phyloP scores from a whole-genome alignment of 2,797 vertebrate genomes.

The Sciaenops ocellatus region DNA sequence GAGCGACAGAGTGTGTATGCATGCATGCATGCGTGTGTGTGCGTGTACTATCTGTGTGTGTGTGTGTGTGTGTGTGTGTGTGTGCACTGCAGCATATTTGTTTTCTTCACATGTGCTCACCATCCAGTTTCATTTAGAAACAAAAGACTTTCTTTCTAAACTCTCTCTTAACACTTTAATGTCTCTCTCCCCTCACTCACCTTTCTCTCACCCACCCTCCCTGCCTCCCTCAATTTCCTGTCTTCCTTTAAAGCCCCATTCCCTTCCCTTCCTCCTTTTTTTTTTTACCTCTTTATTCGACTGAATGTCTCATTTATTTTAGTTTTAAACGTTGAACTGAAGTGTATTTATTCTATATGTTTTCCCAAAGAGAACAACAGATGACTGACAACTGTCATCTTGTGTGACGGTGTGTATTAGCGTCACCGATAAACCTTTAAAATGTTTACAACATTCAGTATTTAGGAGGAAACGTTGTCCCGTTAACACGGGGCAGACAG shows the following conservation, averaged over 20 bases:
- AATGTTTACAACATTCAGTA: neutral
- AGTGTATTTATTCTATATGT: neutral
- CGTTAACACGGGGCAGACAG: too few species aligned
- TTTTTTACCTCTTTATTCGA: neutral
- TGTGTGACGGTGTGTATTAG: neutral
- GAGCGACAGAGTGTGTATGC: constrained; percentile 38
- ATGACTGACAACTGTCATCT: constrained; percentile 11
- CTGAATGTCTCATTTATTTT: neutral
- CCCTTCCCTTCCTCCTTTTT: too few species aligned
- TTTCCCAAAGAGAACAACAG: neutral
- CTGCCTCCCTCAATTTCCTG: neutral
- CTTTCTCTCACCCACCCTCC: neutral
- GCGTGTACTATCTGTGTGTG: constrained; percentile 1
- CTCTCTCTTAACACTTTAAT: neutral
- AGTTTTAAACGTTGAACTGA: neutral
- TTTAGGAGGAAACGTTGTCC: neutral
- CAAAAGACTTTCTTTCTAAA: neutral
- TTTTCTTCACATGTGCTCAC: constrained; percentile 42
- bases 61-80: constrained; percentile 35
- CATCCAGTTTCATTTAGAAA: constrained; percentile 25
- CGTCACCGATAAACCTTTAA: neutral
- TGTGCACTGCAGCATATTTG: constrained; percentile 21
- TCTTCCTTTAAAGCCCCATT: neutral
- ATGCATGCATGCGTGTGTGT: constrained; percentile 16
- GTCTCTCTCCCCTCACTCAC: neutral